A percentile compares a stretch with the other conserved stretches of the same genome.
These are phyloP conservation scores for Patella ulyssiponensis DNA, from an alignment of 2,888 invertebrate genomes.

Conservation along the genomic window DNA sequence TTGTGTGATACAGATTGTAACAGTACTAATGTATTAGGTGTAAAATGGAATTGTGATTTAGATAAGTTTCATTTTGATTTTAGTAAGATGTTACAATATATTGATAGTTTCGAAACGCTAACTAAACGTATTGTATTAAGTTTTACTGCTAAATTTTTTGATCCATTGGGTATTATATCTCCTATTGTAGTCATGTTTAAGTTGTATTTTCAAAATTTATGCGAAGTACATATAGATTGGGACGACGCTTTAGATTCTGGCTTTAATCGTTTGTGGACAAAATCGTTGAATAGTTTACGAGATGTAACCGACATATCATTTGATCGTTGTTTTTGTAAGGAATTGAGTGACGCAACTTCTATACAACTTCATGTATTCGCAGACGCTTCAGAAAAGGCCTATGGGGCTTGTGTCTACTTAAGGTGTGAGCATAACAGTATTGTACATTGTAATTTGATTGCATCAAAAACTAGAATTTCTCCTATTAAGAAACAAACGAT, in stretches of 20 bases:
- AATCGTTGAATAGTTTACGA: neutral
- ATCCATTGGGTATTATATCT: neutral
- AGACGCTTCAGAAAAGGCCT: neutral
- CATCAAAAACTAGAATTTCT: neutral
- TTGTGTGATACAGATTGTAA: neutral
- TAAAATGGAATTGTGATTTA: neutral
- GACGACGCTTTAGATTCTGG: neutral
- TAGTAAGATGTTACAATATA: neutral
- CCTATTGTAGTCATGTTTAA: neutral
- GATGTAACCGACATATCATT: neutral
- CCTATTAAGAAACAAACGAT: neutral
- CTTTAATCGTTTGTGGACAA: neutral
- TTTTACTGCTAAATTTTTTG: neutral
- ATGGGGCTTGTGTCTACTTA: neutral
- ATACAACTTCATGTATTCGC: neutral
- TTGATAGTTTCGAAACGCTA: neutral
- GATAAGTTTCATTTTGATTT: constrained; percentile 5
- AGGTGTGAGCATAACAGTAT: neutral
- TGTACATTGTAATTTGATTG: neutral
- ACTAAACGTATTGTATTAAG: neutral
- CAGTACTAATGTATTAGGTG: neutral
- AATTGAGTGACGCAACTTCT: neutral
- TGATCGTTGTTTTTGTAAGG: neutral
- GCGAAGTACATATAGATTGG: neutral
- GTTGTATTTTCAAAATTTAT: neutral